These are phyloP conservation scores for Dasypus novemcinctus DNA, from an alignment of 2,113 vertebrate species.

Conservation along the genomic window DNA sequence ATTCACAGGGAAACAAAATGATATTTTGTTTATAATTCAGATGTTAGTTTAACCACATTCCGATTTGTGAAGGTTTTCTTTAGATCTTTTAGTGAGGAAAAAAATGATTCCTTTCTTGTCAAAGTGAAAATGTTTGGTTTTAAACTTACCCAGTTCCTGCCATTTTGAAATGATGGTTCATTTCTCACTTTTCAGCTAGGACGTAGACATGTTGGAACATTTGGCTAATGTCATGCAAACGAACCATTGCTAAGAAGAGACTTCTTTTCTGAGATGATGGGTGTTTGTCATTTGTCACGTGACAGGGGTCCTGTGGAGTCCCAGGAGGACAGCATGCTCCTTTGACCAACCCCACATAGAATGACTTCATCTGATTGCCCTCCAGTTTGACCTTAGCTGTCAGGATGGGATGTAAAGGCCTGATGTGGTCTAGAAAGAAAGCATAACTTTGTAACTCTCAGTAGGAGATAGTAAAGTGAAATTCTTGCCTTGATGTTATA, in stretches of 20 bases:
- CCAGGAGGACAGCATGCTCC: neutral
- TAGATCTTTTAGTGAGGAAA: neutral
- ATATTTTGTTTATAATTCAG: neutral
- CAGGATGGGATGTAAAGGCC: neutral
- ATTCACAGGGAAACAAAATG: neutral
- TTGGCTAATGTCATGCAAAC: neutral
- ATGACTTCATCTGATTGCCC: neutral
- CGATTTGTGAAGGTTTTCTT: neutral
- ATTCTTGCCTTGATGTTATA: neutral
- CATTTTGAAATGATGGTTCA: slow-evolving; percentile 39
- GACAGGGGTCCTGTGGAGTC: neutral
- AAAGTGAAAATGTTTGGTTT: slow-evolving; percentile 43
- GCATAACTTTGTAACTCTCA: neutral
- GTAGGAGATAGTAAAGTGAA: neutral
- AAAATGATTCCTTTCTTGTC: neutral
- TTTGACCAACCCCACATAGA: neutral
- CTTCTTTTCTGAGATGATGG: neutral
- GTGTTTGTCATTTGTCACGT: neutral
- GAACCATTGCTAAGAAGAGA: neutral
- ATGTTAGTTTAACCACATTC: neutral
- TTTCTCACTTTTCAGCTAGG: neutral
- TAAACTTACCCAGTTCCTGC: neutral
- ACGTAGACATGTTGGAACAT: neutral
- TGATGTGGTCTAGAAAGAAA: neutral
- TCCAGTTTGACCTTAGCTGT: neutral